Conservation (phyloP, 2,113 vertebrate species). For the Spilogale gracilis region DNA sequence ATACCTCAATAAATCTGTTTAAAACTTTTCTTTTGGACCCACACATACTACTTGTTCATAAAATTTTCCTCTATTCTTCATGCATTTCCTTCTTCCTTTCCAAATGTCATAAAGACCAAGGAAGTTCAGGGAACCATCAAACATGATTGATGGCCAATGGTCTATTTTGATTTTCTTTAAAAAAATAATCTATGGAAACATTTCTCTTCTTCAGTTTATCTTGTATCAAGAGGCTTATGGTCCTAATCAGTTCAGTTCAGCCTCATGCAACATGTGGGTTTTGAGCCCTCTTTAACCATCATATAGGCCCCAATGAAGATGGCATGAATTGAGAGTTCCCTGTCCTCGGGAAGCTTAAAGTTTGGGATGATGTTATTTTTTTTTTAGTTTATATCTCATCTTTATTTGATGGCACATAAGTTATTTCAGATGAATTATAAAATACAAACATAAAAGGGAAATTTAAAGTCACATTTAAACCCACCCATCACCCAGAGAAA, state of each 20-base stretch:
- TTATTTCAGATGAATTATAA: slow-evolving; percentile 30
- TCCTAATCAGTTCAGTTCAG: not conserved
- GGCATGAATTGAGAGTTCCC: not conserved
- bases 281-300: not conserved
- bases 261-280: not conserved
- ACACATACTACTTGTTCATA: not conserved
- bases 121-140: not conserved
- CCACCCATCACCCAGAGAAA: not conserved
- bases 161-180: not conserved
- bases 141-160: not conserved
- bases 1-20: not conserved
- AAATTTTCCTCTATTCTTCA: not conserved
- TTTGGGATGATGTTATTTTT: not conserved
- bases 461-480: slow-evolving; percentile 44
- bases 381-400: not conserved
- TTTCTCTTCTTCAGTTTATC: not conserved
- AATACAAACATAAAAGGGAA: slow-evolving; percentile 11
- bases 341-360: not conserved
- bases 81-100: not conserved
- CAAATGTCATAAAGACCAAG: not conserved
- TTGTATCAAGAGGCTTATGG: not conserved
- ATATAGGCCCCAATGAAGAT: not conserved
- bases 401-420: not conserved
- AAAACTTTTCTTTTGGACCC: not conserved
- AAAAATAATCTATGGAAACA: not conserved